These are phyloP conservation scores for Eilema sororculum DNA, from an alignment of 2,888 invertebrate genomes.

Conservation along the genomic window DNA sequence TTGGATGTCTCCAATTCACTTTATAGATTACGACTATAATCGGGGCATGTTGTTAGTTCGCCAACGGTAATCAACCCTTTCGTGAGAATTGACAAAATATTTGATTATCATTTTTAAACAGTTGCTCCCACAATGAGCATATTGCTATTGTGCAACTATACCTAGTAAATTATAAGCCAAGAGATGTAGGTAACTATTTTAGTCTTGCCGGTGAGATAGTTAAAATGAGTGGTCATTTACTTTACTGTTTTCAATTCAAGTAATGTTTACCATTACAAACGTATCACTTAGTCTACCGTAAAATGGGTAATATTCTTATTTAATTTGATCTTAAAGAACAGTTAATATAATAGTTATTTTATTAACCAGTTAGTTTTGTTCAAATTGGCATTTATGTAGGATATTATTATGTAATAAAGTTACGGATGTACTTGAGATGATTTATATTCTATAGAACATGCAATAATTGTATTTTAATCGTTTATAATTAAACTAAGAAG, in stretches of 20 bases:
- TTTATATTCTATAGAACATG: conserved; percentile 29
- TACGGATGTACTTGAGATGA: conserved; percentile 38
- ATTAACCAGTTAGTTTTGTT: conserved; percentile 30
- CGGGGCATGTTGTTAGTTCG: neutral
- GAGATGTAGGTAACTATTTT: too few species aligned
- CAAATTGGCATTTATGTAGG: conserved; percentile 38
- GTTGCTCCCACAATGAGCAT: too few species aligned
- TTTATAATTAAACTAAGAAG: conserved; percentile 25
- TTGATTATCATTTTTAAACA: too few species aligned
- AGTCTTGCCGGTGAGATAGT: neutral
- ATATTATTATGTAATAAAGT: conserved; percentile 40
- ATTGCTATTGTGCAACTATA: too few species aligned
- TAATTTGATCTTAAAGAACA: neutral
- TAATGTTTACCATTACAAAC: neutral
- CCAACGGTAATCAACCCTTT: neutral
- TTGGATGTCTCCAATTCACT: neutral
- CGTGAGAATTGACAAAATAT: too few species aligned
- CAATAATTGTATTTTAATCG: conserved; percentile 25
- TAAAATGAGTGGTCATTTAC: neutral
- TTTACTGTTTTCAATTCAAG: neutral
- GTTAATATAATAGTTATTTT: conserved; percentile 1
- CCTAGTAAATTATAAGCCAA: too few species aligned
- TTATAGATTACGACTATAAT: neutral
- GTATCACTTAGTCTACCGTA: neutral
- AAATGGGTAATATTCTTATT: conserved; percentile 2